Conservation (phyloP, 92 coral and sea anemone genomes). For the Parazoanthus darwini region DNA sequence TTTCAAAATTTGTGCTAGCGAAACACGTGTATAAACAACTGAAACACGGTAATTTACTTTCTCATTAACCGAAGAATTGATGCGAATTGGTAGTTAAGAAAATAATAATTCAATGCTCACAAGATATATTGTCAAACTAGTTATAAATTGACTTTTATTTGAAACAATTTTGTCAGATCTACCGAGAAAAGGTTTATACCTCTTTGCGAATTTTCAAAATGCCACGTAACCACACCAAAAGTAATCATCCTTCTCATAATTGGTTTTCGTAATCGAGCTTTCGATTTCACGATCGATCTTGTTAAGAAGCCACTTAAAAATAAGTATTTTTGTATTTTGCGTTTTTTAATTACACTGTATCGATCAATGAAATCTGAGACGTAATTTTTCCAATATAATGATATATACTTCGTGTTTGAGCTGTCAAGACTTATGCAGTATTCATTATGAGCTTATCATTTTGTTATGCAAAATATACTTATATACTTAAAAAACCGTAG, state of each 20-base stretch:
- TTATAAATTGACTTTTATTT: too few relatives aligned
- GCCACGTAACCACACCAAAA: background rate
- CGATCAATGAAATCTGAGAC: too few relatives aligned
- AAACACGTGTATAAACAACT: too few relatives aligned
- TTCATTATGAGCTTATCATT: background rate
- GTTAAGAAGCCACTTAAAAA: background rate
- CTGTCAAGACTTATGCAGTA: background rate
- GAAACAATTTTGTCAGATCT: background rate
- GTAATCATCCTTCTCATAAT: background rate
- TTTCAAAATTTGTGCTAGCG: background rate
- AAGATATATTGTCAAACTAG: too few relatives aligned
- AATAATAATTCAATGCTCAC: too few relatives aligned
- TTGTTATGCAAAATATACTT: too few relatives aligned
- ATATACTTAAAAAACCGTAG: background rate
- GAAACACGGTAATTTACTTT: too few relatives aligned
- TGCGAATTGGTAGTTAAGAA: too few relatives aligned
- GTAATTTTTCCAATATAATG: too few relatives aligned
- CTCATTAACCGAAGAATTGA: too few relatives aligned
- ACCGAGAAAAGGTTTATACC: background rate
- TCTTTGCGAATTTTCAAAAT: background rate
- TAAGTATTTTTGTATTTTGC: too few relatives aligned
- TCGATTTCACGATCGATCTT: too few relatives aligned
- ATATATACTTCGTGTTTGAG: background rate
- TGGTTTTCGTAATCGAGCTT: background rate
- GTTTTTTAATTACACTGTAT: background rate